Conservation (phyloP, 2,888 invertebrate species). For the Podabrus alpinus region DNA sequence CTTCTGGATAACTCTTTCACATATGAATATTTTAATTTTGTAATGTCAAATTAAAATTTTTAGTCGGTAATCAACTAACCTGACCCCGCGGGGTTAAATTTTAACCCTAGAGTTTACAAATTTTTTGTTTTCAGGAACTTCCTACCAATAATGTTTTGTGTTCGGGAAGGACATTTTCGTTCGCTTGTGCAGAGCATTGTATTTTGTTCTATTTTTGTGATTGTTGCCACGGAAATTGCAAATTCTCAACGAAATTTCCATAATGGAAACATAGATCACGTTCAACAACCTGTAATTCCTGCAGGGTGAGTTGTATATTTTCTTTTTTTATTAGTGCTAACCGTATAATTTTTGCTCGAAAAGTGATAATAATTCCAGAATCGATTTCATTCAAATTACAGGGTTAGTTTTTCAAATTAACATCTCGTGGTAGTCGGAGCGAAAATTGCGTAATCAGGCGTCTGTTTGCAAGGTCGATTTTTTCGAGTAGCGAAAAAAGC, state of each 20-base stretch:
- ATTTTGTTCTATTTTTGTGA: constrained; percentile 32
- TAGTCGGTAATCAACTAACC: neutral
- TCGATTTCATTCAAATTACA: neutral
- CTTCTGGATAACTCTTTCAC: constrained; percentile 16
- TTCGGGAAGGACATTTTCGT: constrained; percentile 28
- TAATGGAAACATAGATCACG: constrained; percentile 35
- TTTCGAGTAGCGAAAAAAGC: neutral
- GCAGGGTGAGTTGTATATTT: constrained; percentile 39
- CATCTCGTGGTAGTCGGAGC: neutral
- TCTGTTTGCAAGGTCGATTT: neutral
- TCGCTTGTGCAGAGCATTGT: constrained; percentile 29
- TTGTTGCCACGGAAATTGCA: constrained; percentile 25
- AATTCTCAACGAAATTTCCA: constrained; percentile 23
- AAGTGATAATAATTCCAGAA: neutral
- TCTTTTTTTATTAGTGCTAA: neutral
- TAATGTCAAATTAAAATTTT: neutral
- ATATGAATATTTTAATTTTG: neutral
- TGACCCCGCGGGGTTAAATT: neutral
- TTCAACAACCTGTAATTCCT: constrained; percentile 37
- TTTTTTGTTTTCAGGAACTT: neutral
- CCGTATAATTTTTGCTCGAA: neutral
- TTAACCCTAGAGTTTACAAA: neutral
- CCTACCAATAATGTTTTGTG: constrained; percentile 24
- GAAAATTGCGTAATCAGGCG: neutral
- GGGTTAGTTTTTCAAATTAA: neutral